Evolutionary conservation across 2,888 invertebrate species (phyloP), one percentile per base, ranked within the genome.

Genomic region (Atherix ibis): DNA sequence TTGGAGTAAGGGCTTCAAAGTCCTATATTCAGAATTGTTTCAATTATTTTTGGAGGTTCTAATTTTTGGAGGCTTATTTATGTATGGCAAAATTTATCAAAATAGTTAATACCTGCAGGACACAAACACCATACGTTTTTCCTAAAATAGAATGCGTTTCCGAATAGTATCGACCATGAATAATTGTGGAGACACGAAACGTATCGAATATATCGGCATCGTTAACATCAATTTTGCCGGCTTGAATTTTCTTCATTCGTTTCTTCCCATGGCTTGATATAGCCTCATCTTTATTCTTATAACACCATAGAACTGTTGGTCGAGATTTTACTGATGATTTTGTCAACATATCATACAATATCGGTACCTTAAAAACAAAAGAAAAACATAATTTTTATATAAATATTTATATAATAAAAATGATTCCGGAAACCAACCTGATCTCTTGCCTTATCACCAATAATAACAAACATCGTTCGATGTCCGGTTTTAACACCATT

Each of bases 61-160:
- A 24, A 9, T 16, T 27, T 30, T 26, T 22, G 26, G 28, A 19
- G 40, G 26, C 43, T n/a, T n/a, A n/a, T n/a, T n/a, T n/a, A n/a
- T n/a, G n/a, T n/a, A n/a, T n/a, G n/a, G n/a, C n/a, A n/a, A n/a
- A n/a, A n/a, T n/a, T n/a, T n/a, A n/a, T 55, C 79, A 83, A 72
- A 6, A 19, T 27, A 16, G 5, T 17, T 4, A 15, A 14, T 34
- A 48, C 48, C 44, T 94, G 92, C 40, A 97, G 64, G 25, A 97
- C 80, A 65, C 94, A 91, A 64, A 89, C 84, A 34, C 89, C 92
- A 62, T 83, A 98, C 0, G 98, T 98, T 51, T 91, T 92, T 36
- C 98, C 98, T 1, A 98, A 71, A 58, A 98, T 92, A 46, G 92
- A 88, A 57, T 97, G 94, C 1, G 95, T 95, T 58, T 99, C 98